phyloP scores from a whole-genome alignment of 1,140 invertebrate genomes.

The Pseudomyrmex dendroicus region DNA sequence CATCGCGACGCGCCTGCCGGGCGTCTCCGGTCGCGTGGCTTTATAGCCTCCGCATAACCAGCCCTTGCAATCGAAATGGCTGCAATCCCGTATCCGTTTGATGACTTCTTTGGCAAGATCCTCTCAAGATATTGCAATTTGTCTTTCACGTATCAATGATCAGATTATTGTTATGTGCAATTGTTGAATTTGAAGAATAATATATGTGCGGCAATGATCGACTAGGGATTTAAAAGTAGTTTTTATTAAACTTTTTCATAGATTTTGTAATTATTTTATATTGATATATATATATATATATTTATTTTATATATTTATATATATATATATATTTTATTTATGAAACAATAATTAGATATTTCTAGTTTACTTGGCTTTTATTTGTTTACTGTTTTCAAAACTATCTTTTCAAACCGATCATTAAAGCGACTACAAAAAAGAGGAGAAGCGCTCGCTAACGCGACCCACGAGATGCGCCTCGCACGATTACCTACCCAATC shows the following conservation, averaged over 20 bases:
- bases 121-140: conserved; percentile 24
- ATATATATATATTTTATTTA: not conserved
- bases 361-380: conserved; percentile 3
- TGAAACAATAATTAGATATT: not conserved
- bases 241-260: not conserved
- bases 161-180: conserved; percentile 26
- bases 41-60: conserved; percentile 78
- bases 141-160: conserved; percentile 5
- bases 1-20: conserved; percentile 80
- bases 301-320: not conserved
- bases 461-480: conserved; percentile 68
- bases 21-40: conserved; percentile 84
- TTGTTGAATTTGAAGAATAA: not conserved
- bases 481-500: conserved; percentile 82
- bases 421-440: conserved; percentile 53
- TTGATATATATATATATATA: not conserved
- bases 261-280: not conserved
- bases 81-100: conserved; percentile 35
- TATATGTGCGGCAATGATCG: not conserved
- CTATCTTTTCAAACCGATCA: conserved; percentile 49
- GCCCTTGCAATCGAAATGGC: conserved; percentile 47
- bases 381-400: conserved; percentile 68
- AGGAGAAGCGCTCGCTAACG: conserved; percentile 37
- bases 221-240: not conserved
- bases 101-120: conserved; percentile 38